Percentiles rank a stretch among this genome's conserved stretches.
phyloP scores from a whole-genome alignment of 1,140 invertebrate species.

The Aphidius gifuensis region DNA sequence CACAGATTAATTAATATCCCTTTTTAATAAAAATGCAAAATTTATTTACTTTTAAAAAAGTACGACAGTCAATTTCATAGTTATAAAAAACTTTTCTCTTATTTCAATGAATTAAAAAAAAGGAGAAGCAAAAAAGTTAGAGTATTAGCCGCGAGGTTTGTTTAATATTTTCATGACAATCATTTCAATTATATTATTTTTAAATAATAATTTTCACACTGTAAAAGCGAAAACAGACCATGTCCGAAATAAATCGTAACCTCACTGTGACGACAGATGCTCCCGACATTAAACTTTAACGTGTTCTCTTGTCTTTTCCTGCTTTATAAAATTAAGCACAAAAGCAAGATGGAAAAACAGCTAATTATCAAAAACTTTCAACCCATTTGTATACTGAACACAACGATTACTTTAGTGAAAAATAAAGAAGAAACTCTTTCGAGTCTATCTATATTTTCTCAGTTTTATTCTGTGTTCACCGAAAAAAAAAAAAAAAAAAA shows the following conservation, averaged over 20 bases:
- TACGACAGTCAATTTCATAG: no score
- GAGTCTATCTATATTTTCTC: not conserved
- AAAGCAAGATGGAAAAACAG: no score
- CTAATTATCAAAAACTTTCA: not conserved
- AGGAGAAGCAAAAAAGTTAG: no score
- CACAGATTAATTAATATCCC: no score
- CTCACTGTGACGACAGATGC: conserved; percentile 12
- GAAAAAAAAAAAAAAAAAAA: not conserved
- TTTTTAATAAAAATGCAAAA: no score
- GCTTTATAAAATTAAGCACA: no score
- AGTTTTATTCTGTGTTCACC: not conserved
- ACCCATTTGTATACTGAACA: not conserved
- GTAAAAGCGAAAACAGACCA: conserved; percentile 2
- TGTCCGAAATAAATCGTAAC: conserved; percentile 15
- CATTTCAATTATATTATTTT: conserved; percentile 9
- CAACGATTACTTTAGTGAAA: no score
- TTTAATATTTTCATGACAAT: conserved; percentile 14
- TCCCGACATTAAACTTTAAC: conserved; percentile 1
- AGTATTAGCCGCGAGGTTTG: not conserved
- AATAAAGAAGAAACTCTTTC: no score
- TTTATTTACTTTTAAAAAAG: no score
- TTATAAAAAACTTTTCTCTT: no score
- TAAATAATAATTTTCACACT: conserved; percentile 4
- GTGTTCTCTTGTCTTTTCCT: not conserved
- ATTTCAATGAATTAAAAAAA: no score